Evolutionary conservation across 37 sponge, comb jelly and placozoan species (phyloP), one percentile per base, ranked within the genome.

Genomic region (Petrosia ficiformis): DNA sequence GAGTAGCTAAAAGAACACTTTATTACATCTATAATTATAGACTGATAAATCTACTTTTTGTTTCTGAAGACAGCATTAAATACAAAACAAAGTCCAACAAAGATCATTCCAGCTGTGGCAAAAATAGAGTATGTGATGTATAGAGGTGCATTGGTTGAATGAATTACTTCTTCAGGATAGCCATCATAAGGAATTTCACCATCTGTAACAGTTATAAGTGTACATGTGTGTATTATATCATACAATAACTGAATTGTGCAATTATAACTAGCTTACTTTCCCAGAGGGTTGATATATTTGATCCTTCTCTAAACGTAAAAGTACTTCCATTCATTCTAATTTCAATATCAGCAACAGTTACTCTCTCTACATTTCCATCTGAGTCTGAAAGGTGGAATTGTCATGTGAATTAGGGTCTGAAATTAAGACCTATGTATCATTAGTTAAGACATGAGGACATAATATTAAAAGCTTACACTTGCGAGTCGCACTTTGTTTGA

Each of bases 61-160:
- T 79, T 79, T 30, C 80, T 21, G 22, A 57, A 81, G 3, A 64
- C 36, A 41, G 64, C 31, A 29, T 65, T 80, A 56, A 80, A 80
- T 44, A 63, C 35, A 26, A 72, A 37, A 26, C 81, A 80, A 42
- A 61, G 56, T 10, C 42, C n/a, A 42, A 48, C 39, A 61, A 80
- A 80, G 3, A 64, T 11, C 3, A 65, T 3, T 6, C 81, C 81
- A 40, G 39, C 25, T 14, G 52, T 8, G 19, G 73, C 65, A 1
- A 63, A 37, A 8, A 65, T 44, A 35, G 71, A 59, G 38, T 72
- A 64, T 0, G 29, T 16, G 30, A 80, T 41, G 10, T 72, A 44
- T 34, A 80, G 56, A 16, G 73, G 32, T 5, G 64, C 24, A 19
- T 44, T 32, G 1, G 28, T 41, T 16, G 59, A 21, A 21, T n/a